Conservation (phyloP, 2,888 invertebrate species). For the Coenonympha arcania region DNA sequence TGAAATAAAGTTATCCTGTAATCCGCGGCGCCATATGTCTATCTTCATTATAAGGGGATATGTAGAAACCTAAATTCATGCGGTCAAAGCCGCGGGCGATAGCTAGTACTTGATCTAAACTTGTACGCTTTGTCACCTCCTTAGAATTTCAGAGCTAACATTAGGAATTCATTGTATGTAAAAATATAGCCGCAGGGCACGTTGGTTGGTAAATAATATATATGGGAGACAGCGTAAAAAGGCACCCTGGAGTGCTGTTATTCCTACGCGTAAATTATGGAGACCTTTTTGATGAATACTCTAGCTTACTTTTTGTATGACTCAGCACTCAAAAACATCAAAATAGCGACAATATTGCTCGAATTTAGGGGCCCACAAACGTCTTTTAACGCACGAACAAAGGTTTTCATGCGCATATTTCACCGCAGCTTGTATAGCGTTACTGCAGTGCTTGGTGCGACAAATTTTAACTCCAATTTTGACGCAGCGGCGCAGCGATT, state of each 20-base stretch:
- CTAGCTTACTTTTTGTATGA: neutral
- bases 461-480: no score
- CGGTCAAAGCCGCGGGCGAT: no score
- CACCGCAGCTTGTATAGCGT: no score
- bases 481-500: no score
- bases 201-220: slow-evolving; percentile 4
- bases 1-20: no score
- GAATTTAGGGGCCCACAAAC: no score
- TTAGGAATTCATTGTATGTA: slow-evolving; percentile 3
- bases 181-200: slow-evolving; percentile 11
- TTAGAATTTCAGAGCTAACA: neutral
- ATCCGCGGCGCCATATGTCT: no score
- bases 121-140: neutral
- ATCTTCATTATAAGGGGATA: no score
- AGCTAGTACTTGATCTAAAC: neutral
- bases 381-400: no score
- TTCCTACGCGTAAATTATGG: neutral
- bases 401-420: no score
- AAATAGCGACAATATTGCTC: neutral
- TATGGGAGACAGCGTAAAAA: neutral
- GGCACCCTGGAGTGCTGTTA: neutral
- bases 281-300: slow-evolving; percentile 2
- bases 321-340: neutral
- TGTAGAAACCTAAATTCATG: no score
- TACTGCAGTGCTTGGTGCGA: no score